Evolutionary conservation across 2,888 invertebrate species (phyloP).

Genomic region (Tortrix viridana): DNA sequence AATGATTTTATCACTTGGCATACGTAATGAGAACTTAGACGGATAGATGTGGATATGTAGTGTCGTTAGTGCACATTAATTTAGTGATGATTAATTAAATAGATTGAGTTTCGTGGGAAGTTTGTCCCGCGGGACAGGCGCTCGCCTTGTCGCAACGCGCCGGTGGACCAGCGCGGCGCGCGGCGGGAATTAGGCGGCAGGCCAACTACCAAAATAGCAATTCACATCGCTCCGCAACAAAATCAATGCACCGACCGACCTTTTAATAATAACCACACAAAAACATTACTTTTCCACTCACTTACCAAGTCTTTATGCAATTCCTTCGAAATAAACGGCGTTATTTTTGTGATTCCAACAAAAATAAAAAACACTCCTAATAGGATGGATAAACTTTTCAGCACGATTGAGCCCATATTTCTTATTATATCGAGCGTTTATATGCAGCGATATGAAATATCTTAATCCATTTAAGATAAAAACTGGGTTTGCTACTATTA

Average conservation of each 20-base stretch:
- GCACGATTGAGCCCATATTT: slow-evolving; percentile 88
- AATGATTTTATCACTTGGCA: slow-evolving; percentile 26
- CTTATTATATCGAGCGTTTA: slow-evolving; percentile 40
- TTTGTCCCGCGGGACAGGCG: too few species aligned
- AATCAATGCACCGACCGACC: slow-evolving; percentile 73
- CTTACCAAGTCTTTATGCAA: slow-evolving; percentile 98
- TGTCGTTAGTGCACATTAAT: slow-evolving; percentile 25
- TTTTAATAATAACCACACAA: slow-evolving; percentile 50
- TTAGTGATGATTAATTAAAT: slow-evolving; percentile 32
- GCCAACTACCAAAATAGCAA: slow-evolving; percentile 83
- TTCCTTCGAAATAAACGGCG: slow-evolving; percentile 96
- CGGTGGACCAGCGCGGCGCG: slow-evolving; percentile 54
- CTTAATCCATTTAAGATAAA: slow-evolving; percentile 33
- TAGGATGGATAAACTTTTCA: slow-evolving; percentile 95
- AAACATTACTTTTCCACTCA: slow-evolving; percentile 40
- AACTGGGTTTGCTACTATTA: background rate
- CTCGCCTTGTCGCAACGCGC: slow-evolving; percentile 64
- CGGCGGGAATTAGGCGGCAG: slow-evolving; percentile 79
- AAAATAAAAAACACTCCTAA: slow-evolving; percentile 97
- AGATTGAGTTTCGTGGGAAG: slow-evolving; percentile 17
- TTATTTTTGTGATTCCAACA: slow-evolving; percentile 96
- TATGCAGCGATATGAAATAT: slow-evolving; percentile 20
- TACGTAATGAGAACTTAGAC: slow-evolving; percentile 5
- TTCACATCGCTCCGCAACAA: slow-evolving; percentile 72
- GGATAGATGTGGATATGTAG: slow-evolving; percentile 15